Conservation (phyloP, 2,797 vertebrate species). For the Coreius guichenoti region DNA sequence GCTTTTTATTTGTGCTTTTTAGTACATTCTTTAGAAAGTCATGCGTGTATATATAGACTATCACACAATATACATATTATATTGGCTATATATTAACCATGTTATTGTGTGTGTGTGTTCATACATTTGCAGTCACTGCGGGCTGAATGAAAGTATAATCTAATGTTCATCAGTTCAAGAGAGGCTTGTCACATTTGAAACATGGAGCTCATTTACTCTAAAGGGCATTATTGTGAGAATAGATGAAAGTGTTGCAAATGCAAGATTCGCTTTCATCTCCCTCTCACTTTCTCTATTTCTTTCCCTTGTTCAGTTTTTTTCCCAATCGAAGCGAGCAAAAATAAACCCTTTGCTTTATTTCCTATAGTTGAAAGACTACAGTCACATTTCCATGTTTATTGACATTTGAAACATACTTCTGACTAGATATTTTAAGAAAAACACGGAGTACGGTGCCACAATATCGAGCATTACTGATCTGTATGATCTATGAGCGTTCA, state of each 20-base stretch:
- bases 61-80: background rate
- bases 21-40: background rate
- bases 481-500: constrained; percentile 6
- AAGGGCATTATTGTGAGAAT: constrained; percentile 67
- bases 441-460: background rate
- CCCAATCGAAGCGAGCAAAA: background rate
- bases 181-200: constrained; percentile 69
- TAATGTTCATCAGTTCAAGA: constrained; percentile 61
- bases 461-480: background rate
- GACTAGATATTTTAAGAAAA: constrained; percentile 27
- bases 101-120: constrained; percentile 1
- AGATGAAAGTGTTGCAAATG: constrained; percentile 65
- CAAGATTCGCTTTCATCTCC: constrained; percentile 34
- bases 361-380: background rate
- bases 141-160: constrained; percentile 59
- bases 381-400: background rate
- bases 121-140: background rate
- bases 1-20: background rate
- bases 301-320: background rate
- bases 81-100: background rate
- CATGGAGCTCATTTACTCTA: constrained; percentile 70
- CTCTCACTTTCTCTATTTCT: background rate
- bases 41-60: background rate
- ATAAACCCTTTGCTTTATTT: constrained; percentile 16
- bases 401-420: background rate